Evolutionary conservation across 2,888 invertebrate genomes (phyloP).

Genomic region (Oegoconia quadripuncta): DNA sequence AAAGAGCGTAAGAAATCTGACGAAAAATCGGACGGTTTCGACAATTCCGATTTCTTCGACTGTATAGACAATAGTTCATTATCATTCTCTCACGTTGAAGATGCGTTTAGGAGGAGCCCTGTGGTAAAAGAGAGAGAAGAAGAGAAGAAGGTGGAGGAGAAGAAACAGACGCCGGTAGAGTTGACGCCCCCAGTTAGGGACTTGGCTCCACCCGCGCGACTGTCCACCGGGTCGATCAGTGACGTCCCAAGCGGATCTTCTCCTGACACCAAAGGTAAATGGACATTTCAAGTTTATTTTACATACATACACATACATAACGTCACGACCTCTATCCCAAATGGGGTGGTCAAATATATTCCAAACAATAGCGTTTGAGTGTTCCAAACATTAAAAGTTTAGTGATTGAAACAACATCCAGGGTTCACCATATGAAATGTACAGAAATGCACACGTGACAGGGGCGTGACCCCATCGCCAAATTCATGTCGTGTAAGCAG

Average conservation of each 20-base stretch:
- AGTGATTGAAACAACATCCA: too few species aligned
- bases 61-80: constrained; percentile 74
- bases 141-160: constrained; percentile 47
- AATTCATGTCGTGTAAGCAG: too few species aligned
- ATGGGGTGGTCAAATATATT: too few species aligned
- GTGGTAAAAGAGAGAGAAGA: constrained; percentile 58
- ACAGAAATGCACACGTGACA: too few species aligned
- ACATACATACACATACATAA: neutral
- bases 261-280: constrained; percentile 78
- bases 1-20: constrained; percentile 73
- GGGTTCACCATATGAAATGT: too few species aligned
- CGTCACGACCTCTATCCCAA: too few species aligned
- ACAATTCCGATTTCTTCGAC: constrained; percentile 74
- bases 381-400: too few species aligned
- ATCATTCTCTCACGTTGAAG: constrained; percentile 71
- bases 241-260: constrained; percentile 82
- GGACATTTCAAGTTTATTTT: neutral
- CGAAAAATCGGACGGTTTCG: constrained; percentile 74
- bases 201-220: constrained; percentile 66
- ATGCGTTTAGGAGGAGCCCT: constrained; percentile 72
- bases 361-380: too few species aligned
- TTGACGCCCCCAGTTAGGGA: constrained; percentile 26
- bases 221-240: constrained; percentile 81
- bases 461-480: too few species aligned
- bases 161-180: constrained; percentile 42